Conservation (phyloP, 2,888 invertebrate genomes). For the Phyllotreta striolata region DNA sequence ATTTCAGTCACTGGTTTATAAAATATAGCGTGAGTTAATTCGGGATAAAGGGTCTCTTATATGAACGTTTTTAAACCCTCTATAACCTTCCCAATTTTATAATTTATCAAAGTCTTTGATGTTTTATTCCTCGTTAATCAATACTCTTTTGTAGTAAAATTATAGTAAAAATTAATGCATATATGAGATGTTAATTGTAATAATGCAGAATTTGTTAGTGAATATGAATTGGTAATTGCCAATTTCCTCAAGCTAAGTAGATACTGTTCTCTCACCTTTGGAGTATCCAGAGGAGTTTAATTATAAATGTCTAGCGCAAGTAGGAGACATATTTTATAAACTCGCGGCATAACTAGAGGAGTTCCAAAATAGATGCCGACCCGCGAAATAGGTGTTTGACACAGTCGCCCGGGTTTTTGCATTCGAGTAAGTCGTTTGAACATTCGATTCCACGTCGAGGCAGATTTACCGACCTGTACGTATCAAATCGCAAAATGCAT, state of each 20-base stretch:
- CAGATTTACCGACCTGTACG: neutral
- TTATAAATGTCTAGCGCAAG: constrained; percentile 42
- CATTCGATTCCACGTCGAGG: constrained; percentile 5
- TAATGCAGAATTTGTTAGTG: no score
- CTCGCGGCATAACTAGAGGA: constrained; percentile 37
- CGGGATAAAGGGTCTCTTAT: no score
- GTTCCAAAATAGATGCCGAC: constrained; percentile 40
- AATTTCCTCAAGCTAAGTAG: neutral
- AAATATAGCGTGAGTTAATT: no score
- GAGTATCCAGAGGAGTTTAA: constrained; percentile 36
- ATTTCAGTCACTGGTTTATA: no score
- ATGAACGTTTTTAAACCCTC: no score
- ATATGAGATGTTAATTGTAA: no score
- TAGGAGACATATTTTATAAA: constrained; percentile 47
- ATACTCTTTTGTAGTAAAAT: no score
- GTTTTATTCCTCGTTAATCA: no score
- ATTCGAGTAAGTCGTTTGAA: constrained; percentile 35
- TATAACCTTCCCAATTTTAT: no score
- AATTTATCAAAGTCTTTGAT: no score
- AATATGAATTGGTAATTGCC: no score
- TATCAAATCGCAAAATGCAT: neutral
- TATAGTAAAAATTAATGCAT: no score
- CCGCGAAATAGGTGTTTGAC: constrained; percentile 41
- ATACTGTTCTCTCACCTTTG: constrained; percentile 16
- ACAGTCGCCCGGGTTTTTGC: constrained; percentile 44